Evolutionary conservation across 2,113 vertebrate genomes (phyloP).

Genomic region (Cinclus mexicanus): DNA sequence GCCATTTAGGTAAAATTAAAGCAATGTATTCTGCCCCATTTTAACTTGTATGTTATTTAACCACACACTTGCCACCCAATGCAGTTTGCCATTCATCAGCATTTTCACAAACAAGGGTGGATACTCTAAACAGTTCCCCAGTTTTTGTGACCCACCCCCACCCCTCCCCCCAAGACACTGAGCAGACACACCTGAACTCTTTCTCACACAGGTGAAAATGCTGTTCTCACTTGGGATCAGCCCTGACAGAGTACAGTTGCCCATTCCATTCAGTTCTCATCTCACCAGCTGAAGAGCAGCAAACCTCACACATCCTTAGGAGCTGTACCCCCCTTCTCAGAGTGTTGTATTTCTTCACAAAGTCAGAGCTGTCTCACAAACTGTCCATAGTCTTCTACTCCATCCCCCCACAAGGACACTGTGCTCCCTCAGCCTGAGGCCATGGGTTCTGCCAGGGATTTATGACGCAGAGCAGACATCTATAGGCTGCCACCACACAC

Average conservation of each 20-base stretch:
- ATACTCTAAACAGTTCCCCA: neutral
- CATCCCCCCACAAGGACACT: rapidly evolving
- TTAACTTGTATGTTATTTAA: neutral
- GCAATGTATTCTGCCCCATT: neutral
- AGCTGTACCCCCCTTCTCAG: neutral
- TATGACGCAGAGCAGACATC: neutral
- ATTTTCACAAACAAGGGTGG: neutral
- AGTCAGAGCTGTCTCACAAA: neutral
- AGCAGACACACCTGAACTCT: neutral
- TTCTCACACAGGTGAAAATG: neutral
- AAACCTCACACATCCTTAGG: neutral
- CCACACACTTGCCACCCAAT: neutral
- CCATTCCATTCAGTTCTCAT: neutral
- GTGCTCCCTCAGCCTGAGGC: neutral
- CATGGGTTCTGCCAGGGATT: neutral
- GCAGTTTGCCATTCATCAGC: neutral
- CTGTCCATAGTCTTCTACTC: neutral
- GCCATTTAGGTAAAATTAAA: neutral
- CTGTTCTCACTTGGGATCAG: neutral
- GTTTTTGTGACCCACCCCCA: neutral
- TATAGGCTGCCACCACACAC: neutral
- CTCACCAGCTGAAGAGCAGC: neutral
- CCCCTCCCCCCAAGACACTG: neutral
- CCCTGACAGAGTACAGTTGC: neutral
- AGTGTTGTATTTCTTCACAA: neutral